These are phyloP conservation scores for Phymanthus crucifer DNA, from an alignment of 92 coral and sea anemone species.

Conservation along the genomic window DNA sequence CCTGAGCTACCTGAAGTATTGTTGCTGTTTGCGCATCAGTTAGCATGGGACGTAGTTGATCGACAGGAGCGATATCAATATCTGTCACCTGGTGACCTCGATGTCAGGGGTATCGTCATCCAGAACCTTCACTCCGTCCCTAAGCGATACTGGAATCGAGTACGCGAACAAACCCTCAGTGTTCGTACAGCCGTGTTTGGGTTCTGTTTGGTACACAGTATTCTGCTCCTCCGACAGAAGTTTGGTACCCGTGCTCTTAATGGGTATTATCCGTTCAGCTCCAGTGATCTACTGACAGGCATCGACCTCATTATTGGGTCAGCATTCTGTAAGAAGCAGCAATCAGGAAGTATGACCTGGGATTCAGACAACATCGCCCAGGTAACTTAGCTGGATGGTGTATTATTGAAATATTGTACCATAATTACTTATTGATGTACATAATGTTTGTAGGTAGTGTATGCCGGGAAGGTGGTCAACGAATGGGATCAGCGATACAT, in stretches of 20 bases:
- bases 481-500: slow-evolving; percentile 79
- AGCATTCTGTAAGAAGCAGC: slow-evolving; percentile 48
- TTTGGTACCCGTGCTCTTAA: slow-evolving; percentile 88
- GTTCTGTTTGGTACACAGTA: slow-evolving; percentile 82
- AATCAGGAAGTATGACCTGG: slow-evolving; percentile 39
- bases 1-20: slow-evolving; percentile 77
- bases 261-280: slow-evolving; percentile 73
- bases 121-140: slow-evolving; percentile 79
- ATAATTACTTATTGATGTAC: background rate
- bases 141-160: slow-evolving; percentile 72
- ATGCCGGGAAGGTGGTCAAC: slow-evolving; percentile 88
- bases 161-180: slow-evolving; percentile 77
- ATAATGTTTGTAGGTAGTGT: slow-evolving; percentile 45
- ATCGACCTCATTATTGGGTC: slow-evolving; percentile 63
- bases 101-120: slow-evolving; percentile 57
- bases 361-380: slow-evolving; percentile 36
- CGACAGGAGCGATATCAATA: slow-evolving; percentile 60
- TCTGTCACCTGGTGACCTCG: slow-evolving; percentile 51
- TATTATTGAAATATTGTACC: too few species aligned
- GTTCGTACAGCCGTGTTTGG: slow-evolving; percentile 90
- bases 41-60: slow-evolving; percentile 96
- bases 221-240: slow-evolving; percentile 79
- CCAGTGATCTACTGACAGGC: slow-evolving; percentile 74
- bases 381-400: slow-evolving; percentile 33
- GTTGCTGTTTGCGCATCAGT: slow-evolving; percentile 84